Conservation (phyloP, 2,888 invertebrate genomes). For the Tetragonisca angustula region DNA sequence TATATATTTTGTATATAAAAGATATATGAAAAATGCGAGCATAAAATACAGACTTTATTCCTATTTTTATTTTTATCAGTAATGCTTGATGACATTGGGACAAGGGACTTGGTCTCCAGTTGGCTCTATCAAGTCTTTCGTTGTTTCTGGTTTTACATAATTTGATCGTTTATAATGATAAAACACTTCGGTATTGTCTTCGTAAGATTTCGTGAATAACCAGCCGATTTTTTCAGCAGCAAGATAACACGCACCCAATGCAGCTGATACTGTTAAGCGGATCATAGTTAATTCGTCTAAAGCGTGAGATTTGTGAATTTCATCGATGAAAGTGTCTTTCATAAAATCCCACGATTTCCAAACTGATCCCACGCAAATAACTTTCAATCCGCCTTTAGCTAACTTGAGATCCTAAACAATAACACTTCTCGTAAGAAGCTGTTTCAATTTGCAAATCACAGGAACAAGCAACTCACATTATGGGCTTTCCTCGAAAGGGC, state of each 20-base stretch:
- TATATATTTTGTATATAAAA: not conserved
- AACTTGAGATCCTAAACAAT: slow-evolving; percentile 84
- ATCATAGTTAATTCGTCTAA: slow-evolving; percentile 87
- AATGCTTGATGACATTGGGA: not conserved
- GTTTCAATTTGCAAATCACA: not conserved
- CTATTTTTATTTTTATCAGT: not conserved
- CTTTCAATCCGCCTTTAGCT: slow-evolving; percentile 87
- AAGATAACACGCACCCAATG: slow-evolving; percentile 94
- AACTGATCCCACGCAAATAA: slow-evolving; percentile 97
- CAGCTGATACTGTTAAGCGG: slow-evolving; percentile 90
- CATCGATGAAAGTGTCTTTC: slow-evolving; percentile 88
- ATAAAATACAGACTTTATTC: not conserved
- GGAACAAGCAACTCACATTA: slow-evolving; percentile 78
- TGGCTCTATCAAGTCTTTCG: not conserved
- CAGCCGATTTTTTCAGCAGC: slow-evolving; percentile 90
- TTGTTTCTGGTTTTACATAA: slow-evolving; percentile 30
- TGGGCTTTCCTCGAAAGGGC: slow-evolving; percentile 88
- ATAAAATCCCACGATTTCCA: slow-evolving; percentile 96
- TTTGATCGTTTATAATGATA: slow-evolving; percentile 85
- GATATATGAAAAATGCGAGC: slow-evolving; percentile 1
- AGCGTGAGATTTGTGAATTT: slow-evolving; percentile 84
- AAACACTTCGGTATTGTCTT: slow-evolving; percentile 88
- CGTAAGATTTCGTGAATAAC: slow-evolving; percentile 88
- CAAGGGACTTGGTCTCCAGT: not conserved
- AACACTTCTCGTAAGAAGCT: not conserved